Conservation (phyloP, 2,113 vertebrate species). For the Lophius piscatorius region DNA sequence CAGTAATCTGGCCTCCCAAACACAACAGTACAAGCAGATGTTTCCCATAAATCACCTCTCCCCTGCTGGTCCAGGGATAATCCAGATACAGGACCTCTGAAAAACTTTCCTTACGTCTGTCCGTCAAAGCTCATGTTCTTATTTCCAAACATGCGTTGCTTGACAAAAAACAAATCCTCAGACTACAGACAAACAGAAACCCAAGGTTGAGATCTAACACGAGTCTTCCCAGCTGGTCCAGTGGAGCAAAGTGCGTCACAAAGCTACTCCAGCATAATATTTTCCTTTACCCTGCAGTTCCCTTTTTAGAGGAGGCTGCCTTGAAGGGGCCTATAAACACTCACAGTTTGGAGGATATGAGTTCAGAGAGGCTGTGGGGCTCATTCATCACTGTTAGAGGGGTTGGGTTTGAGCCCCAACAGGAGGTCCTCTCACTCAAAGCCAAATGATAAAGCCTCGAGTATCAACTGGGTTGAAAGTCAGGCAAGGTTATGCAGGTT, state of each 20-base stretch:
- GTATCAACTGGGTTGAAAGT: no score
- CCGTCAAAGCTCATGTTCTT: not conserved
- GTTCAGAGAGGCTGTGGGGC: constrained; percentile 21
- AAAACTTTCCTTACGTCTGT: not conserved
- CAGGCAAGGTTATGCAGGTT: not conserved
- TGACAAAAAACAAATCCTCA: not conserved
- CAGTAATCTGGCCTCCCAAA: constrained; percentile 7
- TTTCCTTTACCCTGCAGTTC: constrained; percentile 66
- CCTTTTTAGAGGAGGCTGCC: constrained; percentile 42
- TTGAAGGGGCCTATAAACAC: constrained; percentile 22
- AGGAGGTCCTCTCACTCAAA: constrained; percentile 1
- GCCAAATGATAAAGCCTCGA: not conserved
- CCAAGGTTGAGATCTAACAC: not conserved
- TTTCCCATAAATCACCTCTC: constrained; percentile 52
- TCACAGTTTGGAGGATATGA: constrained; percentile 51
- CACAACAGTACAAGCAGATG: constrained; percentile 37
- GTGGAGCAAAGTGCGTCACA: constrained; percentile 27
- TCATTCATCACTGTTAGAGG: constrained; percentile 25
- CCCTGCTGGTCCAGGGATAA: constrained; percentile 6
- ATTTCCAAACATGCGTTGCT: constrained; percentile 7
- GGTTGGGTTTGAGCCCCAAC: constrained; percentile 6
- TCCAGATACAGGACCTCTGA: constrained; percentile 12
- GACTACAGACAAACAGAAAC: not conserved
- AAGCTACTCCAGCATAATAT: constrained; percentile 50
- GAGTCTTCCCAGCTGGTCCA: constrained; percentile 42